Conservation (phyloP, 2,113 vertebrate species). For the Puntigrus tetrazona region DNA sequence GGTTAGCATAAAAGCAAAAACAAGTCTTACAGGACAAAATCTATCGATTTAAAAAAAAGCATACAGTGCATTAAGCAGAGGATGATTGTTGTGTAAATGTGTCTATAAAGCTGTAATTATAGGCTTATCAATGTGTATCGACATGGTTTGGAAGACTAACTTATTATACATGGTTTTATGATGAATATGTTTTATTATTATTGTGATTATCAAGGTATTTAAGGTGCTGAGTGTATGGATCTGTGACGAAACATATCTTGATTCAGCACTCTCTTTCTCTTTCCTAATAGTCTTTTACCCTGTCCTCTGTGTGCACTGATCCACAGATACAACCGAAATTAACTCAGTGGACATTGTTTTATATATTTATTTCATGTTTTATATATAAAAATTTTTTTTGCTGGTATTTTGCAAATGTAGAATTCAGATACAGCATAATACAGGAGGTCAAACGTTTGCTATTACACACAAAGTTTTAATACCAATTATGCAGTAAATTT, state of each 20-base stretch:
- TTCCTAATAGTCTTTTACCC: neutral
- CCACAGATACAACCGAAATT: neutral
- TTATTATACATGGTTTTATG: too few relatives aligned
- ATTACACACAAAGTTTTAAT: neutral
- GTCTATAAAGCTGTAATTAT: too few relatives aligned
- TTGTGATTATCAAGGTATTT: neutral
- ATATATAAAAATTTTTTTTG: neutral
- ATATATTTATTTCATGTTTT: neutral
- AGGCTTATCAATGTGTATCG: too few relatives aligned
- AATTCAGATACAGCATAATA: neutral
- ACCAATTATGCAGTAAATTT: neutral
- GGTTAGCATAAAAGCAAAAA: constrained; percentile 16
- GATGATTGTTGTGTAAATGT: too few relatives aligned
- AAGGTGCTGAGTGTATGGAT: neutral
- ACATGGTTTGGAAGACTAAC: too few relatives aligned
- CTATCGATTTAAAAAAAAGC: neutral
- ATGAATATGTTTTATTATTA: neutral
- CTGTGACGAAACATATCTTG: neutral
- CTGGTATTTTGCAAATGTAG: neutral
- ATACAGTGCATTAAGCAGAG: too few relatives aligned
- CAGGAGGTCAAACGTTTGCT: too few relatives aligned
- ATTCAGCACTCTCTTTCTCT: neutral
- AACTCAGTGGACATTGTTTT: neutral
- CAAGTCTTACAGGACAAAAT: neutral
- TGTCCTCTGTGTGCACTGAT: neutral